Evolutionary conservation across 2,888 invertebrate species (phyloP).

Genomic region (Chrysolina americana): DNA sequence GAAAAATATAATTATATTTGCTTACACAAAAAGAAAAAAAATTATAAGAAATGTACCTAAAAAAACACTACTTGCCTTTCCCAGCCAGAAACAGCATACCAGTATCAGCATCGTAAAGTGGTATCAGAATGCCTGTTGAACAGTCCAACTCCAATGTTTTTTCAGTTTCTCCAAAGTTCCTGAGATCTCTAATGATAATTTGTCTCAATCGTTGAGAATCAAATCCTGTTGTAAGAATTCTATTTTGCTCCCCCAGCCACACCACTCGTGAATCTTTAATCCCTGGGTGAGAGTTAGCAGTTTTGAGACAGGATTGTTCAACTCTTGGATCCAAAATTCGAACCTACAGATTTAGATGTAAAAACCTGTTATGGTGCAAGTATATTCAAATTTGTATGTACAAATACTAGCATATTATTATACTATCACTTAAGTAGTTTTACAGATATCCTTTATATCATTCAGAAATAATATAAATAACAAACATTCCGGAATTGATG

Average conservation of each 20-base stretch:
- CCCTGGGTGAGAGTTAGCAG: constrained; percentile 87
- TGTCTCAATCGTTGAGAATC: constrained; percentile 89
- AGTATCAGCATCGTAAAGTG: constrained; percentile 93
- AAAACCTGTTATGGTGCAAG: background rate
- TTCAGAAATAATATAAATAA: no score
- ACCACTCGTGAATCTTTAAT: constrained; percentile 93
- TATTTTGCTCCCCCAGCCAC: constrained; percentile 89
- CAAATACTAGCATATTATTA: no score
- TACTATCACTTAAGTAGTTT: no score
- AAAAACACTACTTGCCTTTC: constrained; percentile 73
- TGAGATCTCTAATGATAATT: constrained; percentile 89
- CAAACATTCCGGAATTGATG: no score
- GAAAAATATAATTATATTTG: no score
- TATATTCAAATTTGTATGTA: background rate
- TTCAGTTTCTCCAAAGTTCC: constrained; percentile 84
- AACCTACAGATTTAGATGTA: constrained; percentile 66
- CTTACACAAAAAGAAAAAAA: no score
- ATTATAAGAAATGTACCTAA: background rate
- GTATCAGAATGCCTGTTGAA: constrained; percentile 92
- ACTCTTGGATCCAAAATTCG: constrained; percentile 88
- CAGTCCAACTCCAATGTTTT: constrained; percentile 87
- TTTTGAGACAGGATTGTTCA: constrained; percentile 74
- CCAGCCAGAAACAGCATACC: constrained; percentile 96
- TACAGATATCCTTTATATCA: no score
- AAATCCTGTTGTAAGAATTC: constrained; percentile 92